Evolutionary conservation across 2,113 vertebrate genomes (phyloP).

Genomic region (Petaurus breviceps): DNA sequence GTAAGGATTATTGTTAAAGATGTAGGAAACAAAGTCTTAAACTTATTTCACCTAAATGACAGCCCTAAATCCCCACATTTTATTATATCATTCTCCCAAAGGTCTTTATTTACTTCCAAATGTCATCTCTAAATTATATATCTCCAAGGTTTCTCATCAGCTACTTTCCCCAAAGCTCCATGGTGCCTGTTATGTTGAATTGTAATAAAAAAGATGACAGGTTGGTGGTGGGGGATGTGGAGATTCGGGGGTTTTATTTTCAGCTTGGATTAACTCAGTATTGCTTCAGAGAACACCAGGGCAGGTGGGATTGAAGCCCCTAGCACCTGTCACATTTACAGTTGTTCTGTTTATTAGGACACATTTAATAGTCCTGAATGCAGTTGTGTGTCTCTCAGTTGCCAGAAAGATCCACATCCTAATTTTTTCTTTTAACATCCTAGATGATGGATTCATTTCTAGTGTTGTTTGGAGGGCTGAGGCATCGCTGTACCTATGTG

Average conservation of each 20-base stretch:
- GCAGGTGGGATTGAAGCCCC: constrained; percentile 38
- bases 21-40: constrained; percentile 68
- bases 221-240: neutral
- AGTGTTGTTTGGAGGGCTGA: constrained; percentile 4
- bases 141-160: constrained; percentile 69
- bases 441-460: neutral
- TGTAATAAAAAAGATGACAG: constrained; percentile 57
- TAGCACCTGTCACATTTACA: neutral
- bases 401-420: neutral
- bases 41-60: constrained; percentile 55
- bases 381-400: neutral
- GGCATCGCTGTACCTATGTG: neutral
- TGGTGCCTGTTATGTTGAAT: constrained; percentile 55
- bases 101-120: constrained; percentile 70
- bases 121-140: constrained; percentile 62
- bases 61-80: constrained; percentile 54
- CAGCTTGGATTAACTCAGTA: constrained; percentile 57
- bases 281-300: constrained; percentile 47
- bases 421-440: constrained; percentile 39
- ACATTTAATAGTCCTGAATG: constrained; percentile 31
- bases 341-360: constrained; percentile 34
- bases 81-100: constrained; percentile 71
- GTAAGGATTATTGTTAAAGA: constrained; percentile 66
- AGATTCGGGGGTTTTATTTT: constrained; percentile 68
- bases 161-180: constrained; percentile 64